A percentile compares a stretch with the other conserved stretches of the same genome.
phyloP scores from a whole-genome alignment of 2,113 vertebrate genomes.

The Heloderma charlesbogerti region DNA sequence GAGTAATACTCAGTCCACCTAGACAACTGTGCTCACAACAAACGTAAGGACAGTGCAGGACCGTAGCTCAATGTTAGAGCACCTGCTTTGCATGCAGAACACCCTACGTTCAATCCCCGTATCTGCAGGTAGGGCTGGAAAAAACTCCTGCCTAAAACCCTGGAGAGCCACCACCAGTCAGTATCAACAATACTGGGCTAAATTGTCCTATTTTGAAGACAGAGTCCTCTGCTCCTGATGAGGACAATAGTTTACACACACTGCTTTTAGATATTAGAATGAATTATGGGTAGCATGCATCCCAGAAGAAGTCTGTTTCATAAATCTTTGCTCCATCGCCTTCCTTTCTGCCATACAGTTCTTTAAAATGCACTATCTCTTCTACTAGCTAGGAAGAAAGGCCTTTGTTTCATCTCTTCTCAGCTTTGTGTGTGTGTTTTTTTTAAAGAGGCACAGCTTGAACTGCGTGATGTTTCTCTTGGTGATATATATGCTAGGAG shows the following conservation, averaged over 20 bases:
- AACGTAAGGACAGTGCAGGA: neutral
- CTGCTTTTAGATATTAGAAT: neutral
- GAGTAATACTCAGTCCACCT: neutral
- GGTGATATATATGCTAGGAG: constrained; percentile 40
- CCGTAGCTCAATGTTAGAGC: too few relatives aligned
- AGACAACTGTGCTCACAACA: neutral
- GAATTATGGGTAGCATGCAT: neutral
- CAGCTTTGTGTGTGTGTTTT: neutral
- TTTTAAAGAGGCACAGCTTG: neutral
- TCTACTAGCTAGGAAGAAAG: neutral
- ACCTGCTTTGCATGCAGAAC: too few relatives aligned
- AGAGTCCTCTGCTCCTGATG: neutral
- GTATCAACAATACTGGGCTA: too few relatives aligned
- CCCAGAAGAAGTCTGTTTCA: neutral
- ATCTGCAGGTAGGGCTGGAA: too few relatives aligned
- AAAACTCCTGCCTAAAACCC: too few relatives aligned
- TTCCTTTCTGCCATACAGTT: neutral
- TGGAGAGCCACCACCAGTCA: too few relatives aligned
- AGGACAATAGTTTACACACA: neutral
- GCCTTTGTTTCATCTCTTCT: neutral
- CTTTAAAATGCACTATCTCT: neutral
- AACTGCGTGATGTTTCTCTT: constrained; percentile 6
- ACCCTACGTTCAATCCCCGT: too few relatives aligned
- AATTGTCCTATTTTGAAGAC: too few relatives aligned
- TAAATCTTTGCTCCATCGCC: neutral